Conservation (phyloP, 2,113 vertebrate genomes). For the Regulus satrapa region DNA sequence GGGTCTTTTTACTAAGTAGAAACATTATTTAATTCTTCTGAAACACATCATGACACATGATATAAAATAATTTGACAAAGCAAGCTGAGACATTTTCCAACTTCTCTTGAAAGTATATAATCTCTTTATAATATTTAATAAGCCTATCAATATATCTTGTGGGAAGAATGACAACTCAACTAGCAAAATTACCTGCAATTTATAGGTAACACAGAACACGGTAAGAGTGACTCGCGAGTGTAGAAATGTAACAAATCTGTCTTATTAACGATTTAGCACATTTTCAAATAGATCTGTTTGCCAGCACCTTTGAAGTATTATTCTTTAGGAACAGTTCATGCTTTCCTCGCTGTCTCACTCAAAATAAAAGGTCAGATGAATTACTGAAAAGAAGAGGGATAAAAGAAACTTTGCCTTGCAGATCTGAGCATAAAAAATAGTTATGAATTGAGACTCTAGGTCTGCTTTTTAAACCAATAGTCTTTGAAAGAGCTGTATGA, state of each 20-base stretch:
- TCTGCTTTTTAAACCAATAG: not conserved
- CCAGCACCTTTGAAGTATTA: not conserved
- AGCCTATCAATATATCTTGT: not conserved
- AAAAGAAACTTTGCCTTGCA: not conserved
- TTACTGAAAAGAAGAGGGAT: not conserved
- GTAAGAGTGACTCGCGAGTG: not conserved
- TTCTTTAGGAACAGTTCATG: not conserved
- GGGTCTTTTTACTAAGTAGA: not conserved
- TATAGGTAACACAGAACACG: not conserved
- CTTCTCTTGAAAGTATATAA: not conserved
- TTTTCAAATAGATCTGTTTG: not conserved
- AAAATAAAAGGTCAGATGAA: not conserved
- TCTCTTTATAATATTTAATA: not conserved
- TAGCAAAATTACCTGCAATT: not conserved
- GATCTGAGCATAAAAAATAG: not conserved
- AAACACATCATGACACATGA: not conserved
- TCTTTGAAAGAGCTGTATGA: not conserved
- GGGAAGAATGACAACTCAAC: not conserved
- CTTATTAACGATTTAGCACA: not conserved
- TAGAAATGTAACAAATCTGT: not conserved
- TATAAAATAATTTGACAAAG: not conserved
- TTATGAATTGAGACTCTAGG: not conserved
- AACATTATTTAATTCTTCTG: not conserved
- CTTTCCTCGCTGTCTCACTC: not conserved
- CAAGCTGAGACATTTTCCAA: not conserved